Base-by-base conservation (phyloP, 2,113 vertebrate species). In the Percopsis transmontana region DNA sequence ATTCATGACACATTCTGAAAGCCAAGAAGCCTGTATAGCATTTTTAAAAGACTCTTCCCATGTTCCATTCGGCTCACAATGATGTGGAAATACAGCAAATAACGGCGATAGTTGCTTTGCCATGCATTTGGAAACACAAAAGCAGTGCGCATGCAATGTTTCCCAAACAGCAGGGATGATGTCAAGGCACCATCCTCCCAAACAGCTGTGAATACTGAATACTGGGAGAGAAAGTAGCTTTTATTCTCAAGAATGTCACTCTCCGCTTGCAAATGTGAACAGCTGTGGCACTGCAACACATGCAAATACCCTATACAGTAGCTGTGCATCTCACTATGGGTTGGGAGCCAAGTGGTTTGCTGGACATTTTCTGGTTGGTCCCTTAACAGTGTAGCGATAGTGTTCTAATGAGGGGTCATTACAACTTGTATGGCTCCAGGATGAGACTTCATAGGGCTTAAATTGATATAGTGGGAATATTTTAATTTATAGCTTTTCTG, bases 151-250 rank as follows among this genome's bases (percentile, higher is more conserved):
- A 63, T 18, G 16, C 66, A 56, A 19, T 20, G 18, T 48, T 62
- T 11, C 47, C 53, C 58, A 62, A 27, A 58, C 58, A 47, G 15
- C 55, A 68, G 55, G 39, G 47, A 38, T 27, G 40, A 58, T 59
- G 71, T 63, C 19, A 66, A 52, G 50, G 42, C 40, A 4, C 41
- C 2, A 27, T 48, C 58, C 77, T 71, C 47, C 62, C 38, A 16
- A 59, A 75, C 66, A 57, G 58, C 59, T 70, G 18, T 67, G 66
- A 78, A 76, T 72, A 42, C 52, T 66, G 59, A 51, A 52, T 9
- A 65, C 48, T 72, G 11, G 60, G 53, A 58, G 18, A 74, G 50
- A 64, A 75, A 70, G 53, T 24, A 56, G 41, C 11, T 45, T 67
- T 24, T 44, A 56, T 71, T 74, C 67, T 38, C 14, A 53, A 68